Conservation (phyloP, 2,888 invertebrate genomes). For the Odontocolon sp. region DNA sequence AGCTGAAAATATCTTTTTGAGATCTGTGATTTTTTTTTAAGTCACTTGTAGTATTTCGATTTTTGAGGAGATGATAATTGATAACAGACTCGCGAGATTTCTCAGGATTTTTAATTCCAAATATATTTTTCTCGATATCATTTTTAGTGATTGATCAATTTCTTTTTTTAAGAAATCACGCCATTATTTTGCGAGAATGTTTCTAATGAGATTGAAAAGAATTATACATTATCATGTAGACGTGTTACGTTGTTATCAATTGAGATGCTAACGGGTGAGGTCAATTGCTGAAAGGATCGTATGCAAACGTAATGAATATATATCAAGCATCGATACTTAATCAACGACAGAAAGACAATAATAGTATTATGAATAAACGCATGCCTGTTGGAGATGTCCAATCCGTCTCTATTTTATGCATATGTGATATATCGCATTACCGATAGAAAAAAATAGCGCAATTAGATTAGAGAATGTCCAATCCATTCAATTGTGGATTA, state of each 20-base stretch:
- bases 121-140: neutral
- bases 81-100: too few relatives aligned
- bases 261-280: neutral
- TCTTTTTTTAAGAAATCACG: neutral
- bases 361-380: constrained; percentile 24
- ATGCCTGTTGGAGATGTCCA: neutral
- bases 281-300: constrained; percentile 8
- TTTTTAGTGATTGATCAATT: neutral
- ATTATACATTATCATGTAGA: neutral
- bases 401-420: neutral
- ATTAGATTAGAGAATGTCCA: neutral
- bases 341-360: constrained; percentile 53
- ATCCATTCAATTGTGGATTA: constrained; percentile 11
- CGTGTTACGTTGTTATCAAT: constrained; percentile 3
- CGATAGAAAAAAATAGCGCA: neutral
- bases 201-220: neutral
- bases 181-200: neutral
- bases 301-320: neutral
- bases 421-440: constrained; percentile 24
- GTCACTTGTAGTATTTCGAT: neutral
- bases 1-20: neutral
- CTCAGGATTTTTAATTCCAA: neutral
- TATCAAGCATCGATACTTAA: neutral
- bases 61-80: neutral
- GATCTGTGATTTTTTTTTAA: constrained; percentile 5